phyloP scores from a whole-genome alignment of 2,113 vertebrate genomes.

The Anolis sagrei region DNA sequence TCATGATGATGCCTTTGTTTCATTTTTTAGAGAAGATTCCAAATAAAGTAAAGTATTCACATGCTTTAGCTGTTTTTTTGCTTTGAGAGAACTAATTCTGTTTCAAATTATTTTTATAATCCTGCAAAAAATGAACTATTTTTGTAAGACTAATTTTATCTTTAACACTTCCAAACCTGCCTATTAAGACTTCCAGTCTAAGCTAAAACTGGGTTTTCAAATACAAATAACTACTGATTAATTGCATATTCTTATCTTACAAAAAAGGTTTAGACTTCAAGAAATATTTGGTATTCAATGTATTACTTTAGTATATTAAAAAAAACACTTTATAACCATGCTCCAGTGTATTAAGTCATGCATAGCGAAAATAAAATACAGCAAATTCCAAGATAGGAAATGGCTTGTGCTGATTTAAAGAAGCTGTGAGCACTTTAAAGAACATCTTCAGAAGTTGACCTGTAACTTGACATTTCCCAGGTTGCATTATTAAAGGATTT shows the following conservation, averaged over 20 bases:
- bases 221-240: slow-evolving; percentile 34
- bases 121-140: slow-evolving; percentile 28
- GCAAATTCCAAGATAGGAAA: neutral
- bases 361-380: slow-evolving; percentile 23
- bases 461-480: neutral
- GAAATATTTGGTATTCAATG: slow-evolving; percentile 11
- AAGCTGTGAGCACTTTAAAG: neutral
- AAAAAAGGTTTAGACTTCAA: slow-evolving; percentile 10
- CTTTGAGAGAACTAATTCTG: neutral
- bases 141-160: slow-evolving; percentile 25
- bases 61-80: neutral
- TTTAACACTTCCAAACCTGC: slow-evolving; percentile 33
- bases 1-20: neutral
- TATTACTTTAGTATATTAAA: neutral
- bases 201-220: slow-evolving; percentile 63
- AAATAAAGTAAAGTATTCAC: slow-evolving; percentile 2
- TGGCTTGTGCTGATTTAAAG: neutral
- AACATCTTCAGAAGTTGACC: neutral
- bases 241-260: slow-evolving; percentile 46
- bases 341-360: fast-evolving
- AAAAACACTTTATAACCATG: neutral
- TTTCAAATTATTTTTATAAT: no score
- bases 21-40: neutral
- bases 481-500: neutral
- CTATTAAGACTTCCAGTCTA: slow-evolving; percentile 46